Percentiles rank a stretch among this genome's conserved stretches.
These are phyloP conservation scores for Panopea generosa DNA, from an alignment of 2,888 invertebrate genomes.

Conservation along the genomic window DNA sequence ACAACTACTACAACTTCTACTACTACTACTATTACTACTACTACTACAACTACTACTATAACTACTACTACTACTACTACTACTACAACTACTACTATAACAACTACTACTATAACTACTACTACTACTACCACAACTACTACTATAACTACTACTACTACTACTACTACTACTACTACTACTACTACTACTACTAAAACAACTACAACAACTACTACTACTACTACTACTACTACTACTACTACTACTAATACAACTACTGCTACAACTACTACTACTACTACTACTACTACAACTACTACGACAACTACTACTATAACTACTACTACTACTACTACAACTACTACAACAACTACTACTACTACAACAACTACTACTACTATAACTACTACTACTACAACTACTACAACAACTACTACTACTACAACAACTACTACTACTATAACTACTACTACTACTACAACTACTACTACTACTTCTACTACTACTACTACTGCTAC, in stretches of 20 bases:
- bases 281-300: too few species aligned
- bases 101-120: too few species aligned
- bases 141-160: neutral
- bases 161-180: too few species aligned
- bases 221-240: too few species aligned
- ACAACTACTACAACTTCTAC: neutral
- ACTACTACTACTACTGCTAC: conserved; percentile 9
- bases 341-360: conserved; percentile 2
- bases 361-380: neutral
- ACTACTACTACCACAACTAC: too few species aligned
- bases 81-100: neutral
- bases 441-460: neutral
- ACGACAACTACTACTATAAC: too few species aligned
- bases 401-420: conserved; percentile 1
- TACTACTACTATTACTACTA: conserved; percentile 1
- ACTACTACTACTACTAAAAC: too few species aligned
- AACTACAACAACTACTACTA: too few species aligned
- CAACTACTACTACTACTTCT: neutral
- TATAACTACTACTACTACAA: neutral
- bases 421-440: conserved; percentile 1
- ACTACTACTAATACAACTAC: too few species aligned
- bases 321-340: too few species aligned
- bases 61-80: conserved; percentile 2
- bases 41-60: neutral
- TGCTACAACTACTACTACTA: too few species aligned